Evolutionary conservation across 2,113 vertebrate species (phyloP).

Genomic region (Talpa occidentalis): DNA sequence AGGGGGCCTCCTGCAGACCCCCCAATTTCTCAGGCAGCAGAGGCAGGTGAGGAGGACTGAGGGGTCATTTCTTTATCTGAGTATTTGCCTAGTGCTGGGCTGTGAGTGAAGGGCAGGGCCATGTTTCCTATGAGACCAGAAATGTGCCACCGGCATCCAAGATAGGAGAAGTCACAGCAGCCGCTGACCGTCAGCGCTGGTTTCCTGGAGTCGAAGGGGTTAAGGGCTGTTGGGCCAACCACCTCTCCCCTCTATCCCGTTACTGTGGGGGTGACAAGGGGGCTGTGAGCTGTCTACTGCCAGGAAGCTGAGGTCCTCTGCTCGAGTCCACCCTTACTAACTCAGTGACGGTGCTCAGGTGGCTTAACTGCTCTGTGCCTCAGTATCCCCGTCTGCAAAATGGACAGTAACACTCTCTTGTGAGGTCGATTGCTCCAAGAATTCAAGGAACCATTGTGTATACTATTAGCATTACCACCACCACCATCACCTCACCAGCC

Average conservation of each 20-base stretch:
- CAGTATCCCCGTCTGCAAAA: background rate
- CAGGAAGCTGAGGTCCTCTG: background rate
- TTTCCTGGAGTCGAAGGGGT: background rate
- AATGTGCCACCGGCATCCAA: background rate
- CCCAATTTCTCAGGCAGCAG: accelerated
- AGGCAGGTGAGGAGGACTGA: background rate
- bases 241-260: background rate
- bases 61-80: background rate
- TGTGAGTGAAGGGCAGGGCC: no score
- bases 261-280: background rate
- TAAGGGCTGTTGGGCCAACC: background rate
- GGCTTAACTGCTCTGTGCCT: background rate
- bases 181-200: background rate
- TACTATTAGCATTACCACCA: background rate
- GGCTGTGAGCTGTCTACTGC: background rate
- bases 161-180: background rate
- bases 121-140: background rate
- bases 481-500: background rate
- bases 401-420: background rate
- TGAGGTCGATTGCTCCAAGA: background rate
- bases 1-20: background rate
- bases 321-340: background rate
- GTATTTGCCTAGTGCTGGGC: background rate
- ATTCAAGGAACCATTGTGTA: background rate
- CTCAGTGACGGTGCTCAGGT: background rate